Base-by-base conservation (phyloP, 2,888 invertebrate species). In the Acrobasis repandana region DNA sequence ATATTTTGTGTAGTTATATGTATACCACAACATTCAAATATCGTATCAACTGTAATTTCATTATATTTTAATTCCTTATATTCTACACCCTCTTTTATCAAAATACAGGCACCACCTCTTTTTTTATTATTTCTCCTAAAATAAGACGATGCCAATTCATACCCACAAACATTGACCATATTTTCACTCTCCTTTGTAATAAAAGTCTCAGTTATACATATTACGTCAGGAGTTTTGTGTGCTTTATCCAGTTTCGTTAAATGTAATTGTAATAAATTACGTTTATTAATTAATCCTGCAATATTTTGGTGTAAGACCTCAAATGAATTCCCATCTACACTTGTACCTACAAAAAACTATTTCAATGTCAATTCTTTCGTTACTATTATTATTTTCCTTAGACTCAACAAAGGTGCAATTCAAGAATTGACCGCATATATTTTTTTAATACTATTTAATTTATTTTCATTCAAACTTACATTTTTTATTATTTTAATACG, bases 181-280 rank as follows among this genome's bases (percentile, higher is more conserved):
- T 5, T 47, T 47, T 47, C 16, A 16, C 47, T 15, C 15, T 47
- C 47, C 47, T 15, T 16, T 47, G 47, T 47, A 6, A 47, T 15
- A 47, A 47, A 47, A n/a, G 47, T 15, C 15, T 47, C 47, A 6
- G 47, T 47, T 47, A 47, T 47, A 8, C n/a, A n/a, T 47, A 47
- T 15, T 47, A 47, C 47, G 1, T 47, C 47, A 6, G 16, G 47
- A 15, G 8, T 47, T 47, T 47, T 47, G 4, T 47, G 47, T 47
- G 2, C 15, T 47, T 47, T 47, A 5, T 47, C 47, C n/a, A 47
- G 47, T n/a, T 47, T 15, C 3, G 47, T 16, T 47, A 47, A 47
- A 47, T 47, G 16, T 15, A 47, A 15, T 15, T 47, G 15, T 14
- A 47, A 15, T 47, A 47, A 47, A 16, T 47, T 15, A 5, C 47